Base-by-base conservation (phyloP, 1,140 invertebrate genomes). In the Bombyx mandarina region DNA sequence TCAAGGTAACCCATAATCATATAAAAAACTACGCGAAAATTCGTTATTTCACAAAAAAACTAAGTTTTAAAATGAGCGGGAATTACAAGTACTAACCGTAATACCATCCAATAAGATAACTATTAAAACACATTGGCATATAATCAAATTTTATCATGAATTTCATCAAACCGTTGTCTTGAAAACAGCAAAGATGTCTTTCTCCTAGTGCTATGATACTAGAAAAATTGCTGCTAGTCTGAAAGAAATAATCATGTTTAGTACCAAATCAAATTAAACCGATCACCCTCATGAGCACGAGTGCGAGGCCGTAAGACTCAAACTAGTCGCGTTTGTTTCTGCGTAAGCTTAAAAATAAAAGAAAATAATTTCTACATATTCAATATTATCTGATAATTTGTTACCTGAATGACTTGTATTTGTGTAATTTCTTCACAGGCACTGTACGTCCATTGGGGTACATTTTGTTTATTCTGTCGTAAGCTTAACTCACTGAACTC, bases 81-180 rank as follows among this genome's bases (percentile, higher is more conserved):
- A 58, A 22, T 43, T 43, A 52, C 47, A 63, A 3, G 26, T 35
- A 35, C 73, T 67, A 73, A 88, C 86, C 86, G 65, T 88, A 88
- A 61, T 83, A 88, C 83, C 83, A 91, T 91, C 94, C 91, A 71
- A 92, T 91, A 54, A 92, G 85, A 85, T 95, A 96, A 9, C 92
- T 89, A 63, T 89, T 85, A 79, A 94, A 93, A 77, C 93, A 95
- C 54, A 93, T 86, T 1, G 95, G 92, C 64, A 90, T 91, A 85
- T 91, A 97, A 66, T 96, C 94, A 54, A 97, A 91, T 75, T 93
- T 92, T 71, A 96, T 96, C 82, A 93, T 92, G 69, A 92, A 94
- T 68, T 91, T 92, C 49, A 97, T 81, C 45, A 90, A 86, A 43
- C 94, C 94, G 57, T 90, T 92, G 65, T 95, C 94, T 69, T 91